Base-by-base conservation (phyloP, 2,113 vertebrate species). In the Cephalopholis sonnerati region DNA sequence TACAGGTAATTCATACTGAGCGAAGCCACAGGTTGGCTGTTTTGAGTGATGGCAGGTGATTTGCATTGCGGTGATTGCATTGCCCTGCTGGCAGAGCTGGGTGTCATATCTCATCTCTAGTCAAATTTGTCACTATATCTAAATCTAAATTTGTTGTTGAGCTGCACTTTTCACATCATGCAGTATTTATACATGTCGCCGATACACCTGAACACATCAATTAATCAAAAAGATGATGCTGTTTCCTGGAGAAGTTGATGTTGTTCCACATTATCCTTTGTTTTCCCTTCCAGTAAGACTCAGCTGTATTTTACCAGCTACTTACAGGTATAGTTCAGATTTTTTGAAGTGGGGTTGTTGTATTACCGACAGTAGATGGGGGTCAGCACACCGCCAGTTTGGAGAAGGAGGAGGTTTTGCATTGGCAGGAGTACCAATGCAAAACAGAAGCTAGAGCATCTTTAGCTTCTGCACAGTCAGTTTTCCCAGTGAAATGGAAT, bases 11-110 rank as follows among this genome's bases (percentile, higher is more conserved):
- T 83, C 59, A 76, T 77, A 27, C 48, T 4, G 50, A 63, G 44
- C 36, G 55, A 86, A 81, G 68, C 78, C 27, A 86, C 88, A 81
- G 53, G 81, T 90, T 86, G 66, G n/a, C 50, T 48, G 69, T 79
- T 86, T 85, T 91, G 76, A 91, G 61, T 89, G 76, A 88, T 84
- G 81, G 85, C 70, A 61, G 65, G 54, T 66, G 46, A 91, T 90
- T 92, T 89, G 82, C 77, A 84, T 90, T 54, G 73, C 20, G 75
- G 75, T 80, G 83, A 91, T 91, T 91, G 57, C 74, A 67, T 69
- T 66, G 66, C 67, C 29, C 64, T 41, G 61, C 63, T 81, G 80
- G 81, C 81, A 66, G 68, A 81, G 74, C 63, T 85, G n/a, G 65
- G 18, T 82, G 85, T 91, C 87, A 66, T 77, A 77, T 89, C 64